phyloP scores from a whole-genome alignment of 2,797 vertebrate genomes.

The Ptychadena robeensis region DNA sequence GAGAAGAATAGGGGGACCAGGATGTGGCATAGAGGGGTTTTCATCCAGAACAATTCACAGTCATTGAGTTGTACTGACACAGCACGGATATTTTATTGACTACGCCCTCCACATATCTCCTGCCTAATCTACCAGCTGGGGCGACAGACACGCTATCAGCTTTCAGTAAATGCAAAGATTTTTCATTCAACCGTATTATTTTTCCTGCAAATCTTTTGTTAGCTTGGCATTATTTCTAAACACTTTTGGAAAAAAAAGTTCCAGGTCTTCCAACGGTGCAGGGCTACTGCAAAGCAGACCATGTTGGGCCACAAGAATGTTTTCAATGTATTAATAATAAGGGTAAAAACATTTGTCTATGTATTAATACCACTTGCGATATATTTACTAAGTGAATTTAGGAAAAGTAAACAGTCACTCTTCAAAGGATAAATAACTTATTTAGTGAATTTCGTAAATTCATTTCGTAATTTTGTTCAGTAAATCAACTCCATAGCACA shows the following conservation, averaged over 20 bases:
- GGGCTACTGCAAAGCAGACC: neutral
- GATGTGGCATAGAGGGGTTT: neutral
- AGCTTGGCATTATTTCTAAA: neutral
- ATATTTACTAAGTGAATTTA: too few relatives aligned
- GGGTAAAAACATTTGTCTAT: too few relatives aligned
- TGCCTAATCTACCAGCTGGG: slow-evolving; percentile 30
- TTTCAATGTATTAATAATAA: too few relatives aligned
- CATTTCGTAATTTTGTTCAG: too few relatives aligned
- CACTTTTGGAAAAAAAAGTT: neutral
- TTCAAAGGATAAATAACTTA: too few relatives aligned
- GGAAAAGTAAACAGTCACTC: too few relatives aligned
- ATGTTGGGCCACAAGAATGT: neutral
- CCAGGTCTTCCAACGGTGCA: too few relatives aligned
- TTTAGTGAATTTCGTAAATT: too few relatives aligned
- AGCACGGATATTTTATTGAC: slow-evolving; percentile 11
- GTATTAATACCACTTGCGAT: too few relatives aligned
- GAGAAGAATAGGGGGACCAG: slow-evolving; percentile 26
- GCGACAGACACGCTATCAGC: neutral
- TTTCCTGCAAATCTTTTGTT: slow-evolving; percentile 19
- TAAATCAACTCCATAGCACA: too few relatives aligned
- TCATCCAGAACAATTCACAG: slow-evolving; percentile 19
- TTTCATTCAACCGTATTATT: neutral
- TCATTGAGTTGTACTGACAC: slow-evolving; percentile 31
- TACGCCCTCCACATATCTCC: slow-evolving; percentile 24
- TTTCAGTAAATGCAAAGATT: neutral